These are phyloP conservation scores for Thamnophis elegans DNA, from an alignment of 2,797 vertebrate species.

Conservation along the genomic window DNA sequence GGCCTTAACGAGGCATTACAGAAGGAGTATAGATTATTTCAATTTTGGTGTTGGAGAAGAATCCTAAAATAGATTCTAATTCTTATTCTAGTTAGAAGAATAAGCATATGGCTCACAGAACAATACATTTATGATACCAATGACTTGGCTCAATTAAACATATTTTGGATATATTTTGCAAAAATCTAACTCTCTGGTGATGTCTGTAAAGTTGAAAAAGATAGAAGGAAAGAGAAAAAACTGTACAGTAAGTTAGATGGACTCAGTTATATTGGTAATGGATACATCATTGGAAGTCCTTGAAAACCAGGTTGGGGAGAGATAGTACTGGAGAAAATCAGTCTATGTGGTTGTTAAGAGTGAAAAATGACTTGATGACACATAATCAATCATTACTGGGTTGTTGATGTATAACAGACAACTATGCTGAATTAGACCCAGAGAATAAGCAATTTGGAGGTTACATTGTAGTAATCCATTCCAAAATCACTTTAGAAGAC, in stretches of 20 bases:
- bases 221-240: not conserved
- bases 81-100: not conserved
- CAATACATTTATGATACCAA: not conserved
- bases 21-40: not conserved
- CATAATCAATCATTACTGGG: not conserved
- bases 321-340: not conserved
- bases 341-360: not conserved
- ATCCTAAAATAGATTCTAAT: not conserved
- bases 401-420: not conserved
- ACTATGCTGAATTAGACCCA: not conserved
- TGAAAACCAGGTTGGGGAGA: not conserved
- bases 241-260: not conserved
- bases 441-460: not conserved
- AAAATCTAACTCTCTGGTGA: not conserved
- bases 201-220: not conserved
- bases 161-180: not conserved
- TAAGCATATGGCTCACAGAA: not conserved
- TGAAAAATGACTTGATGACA: not conserved
- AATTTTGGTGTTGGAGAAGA: not conserved
- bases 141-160: not conserved
- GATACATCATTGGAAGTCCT: not conserved
- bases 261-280: not conserved
- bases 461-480: not conserved
- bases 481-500: not conserved
- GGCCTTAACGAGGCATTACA: not conserved